These are phyloP conservation scores for Lepisosteus oculatus DNA, from an alignment of 2,113 vertebrate genomes.

Conservation along the genomic window DNA sequence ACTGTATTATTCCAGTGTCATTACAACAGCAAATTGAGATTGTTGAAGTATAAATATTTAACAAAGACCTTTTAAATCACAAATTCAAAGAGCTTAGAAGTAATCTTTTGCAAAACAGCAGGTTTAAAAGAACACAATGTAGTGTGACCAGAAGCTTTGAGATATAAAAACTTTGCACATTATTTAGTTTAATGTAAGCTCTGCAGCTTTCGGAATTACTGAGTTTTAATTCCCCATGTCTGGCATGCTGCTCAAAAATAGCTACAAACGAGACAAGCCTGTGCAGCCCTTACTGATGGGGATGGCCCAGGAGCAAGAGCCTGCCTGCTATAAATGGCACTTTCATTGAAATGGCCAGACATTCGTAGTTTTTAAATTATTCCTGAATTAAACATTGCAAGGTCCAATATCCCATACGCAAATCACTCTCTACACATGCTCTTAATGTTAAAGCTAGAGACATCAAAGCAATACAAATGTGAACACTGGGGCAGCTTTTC, in stretches of 20 bases:
- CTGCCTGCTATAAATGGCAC: constrained; percentile 51
- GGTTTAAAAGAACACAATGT: neutral
- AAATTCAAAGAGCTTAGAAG: neutral
- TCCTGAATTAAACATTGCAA: constrained; percentile 10
- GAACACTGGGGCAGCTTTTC: no score
- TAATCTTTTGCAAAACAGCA: neutral
- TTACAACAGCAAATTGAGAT: constrained; percentile 22
- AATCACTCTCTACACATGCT: neutral
- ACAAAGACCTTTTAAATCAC: constrained; percentile 18
- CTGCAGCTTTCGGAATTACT: no score
- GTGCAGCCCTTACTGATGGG: constrained; percentile 33
- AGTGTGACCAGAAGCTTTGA: no score
- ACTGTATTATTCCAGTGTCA: constrained; percentile 25
- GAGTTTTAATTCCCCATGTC: no score
- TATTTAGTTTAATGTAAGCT: no score
- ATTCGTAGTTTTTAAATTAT: constrained; percentile 30
- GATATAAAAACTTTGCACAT: neutral
- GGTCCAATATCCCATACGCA: neutral
- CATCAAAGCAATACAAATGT: no score
- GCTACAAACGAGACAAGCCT: neutral
- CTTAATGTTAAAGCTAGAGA: neutral
- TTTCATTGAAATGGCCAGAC: constrained; percentile 49
- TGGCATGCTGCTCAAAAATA: neutral
- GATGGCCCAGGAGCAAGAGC: constrained; percentile 35
- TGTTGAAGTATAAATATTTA: constrained; percentile 39